Base-by-base conservation (phyloP, 1,140 invertebrate genomes). In the Eulimnadia texana region DNA sequence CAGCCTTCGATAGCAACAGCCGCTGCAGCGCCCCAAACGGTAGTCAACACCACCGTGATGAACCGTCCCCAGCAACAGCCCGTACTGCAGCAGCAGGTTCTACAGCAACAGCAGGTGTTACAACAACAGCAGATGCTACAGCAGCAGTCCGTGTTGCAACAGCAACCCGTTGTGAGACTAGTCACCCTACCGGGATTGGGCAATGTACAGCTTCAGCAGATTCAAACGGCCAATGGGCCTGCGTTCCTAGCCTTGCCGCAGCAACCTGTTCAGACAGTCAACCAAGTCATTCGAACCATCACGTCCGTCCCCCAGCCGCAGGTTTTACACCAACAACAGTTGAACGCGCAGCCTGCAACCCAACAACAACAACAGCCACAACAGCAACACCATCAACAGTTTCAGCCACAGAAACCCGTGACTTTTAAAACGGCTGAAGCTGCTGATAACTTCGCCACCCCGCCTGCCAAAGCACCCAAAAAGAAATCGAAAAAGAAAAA, bases 401-500 rank as follows among this genome's bases (percentile, higher is more conserved):
- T 19, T 29, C 53, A 23, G 13, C 61, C 27, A 24, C 55, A 57
- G 13, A 51, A 27, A 22, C 23, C 60, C 10, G 22, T 24, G 9
- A 33, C 28, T 11, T 6, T 50, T n/a, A 29, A 25, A 13, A 19
- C 23, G 42, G 29, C 49, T 25, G 49, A 52, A 3, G 47, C 24
- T 13, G 19, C 55, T 11, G 22, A 27, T 22, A 57, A 23, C 25
- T 57, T 57, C 19, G 55, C 55, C 19, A 25, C 50, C 13, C 42
- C 64, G 47, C 54, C 53, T 16, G 25, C 1, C 27, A 54, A 60
- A 22, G 74, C 74, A 10, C 74, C 75, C 3, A 77, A 76, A 63
- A 69, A 68, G 3, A 78, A 78, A 59, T 74, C 75, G 47, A 69
- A 76, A 3, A 77, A 78, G 66, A 77, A 77, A 58, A 76, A 78